These are phyloP conservation scores for Epizoanthus scotinus DNA, from an alignment of 92 coral and sea anemone genomes.

Conservation along the genomic window DNA sequence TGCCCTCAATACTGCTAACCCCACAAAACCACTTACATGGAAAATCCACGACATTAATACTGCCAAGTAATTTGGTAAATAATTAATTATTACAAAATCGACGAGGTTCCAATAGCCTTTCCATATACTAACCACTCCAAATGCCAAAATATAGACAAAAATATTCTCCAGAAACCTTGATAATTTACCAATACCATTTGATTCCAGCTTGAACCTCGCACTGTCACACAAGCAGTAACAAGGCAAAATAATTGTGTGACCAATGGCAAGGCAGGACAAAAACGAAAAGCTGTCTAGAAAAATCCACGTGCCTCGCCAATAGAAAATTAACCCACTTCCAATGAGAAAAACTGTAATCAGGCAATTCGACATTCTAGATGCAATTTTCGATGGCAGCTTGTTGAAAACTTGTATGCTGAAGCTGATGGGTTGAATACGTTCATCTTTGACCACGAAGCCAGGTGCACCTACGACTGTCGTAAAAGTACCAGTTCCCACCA, in stretches of 20 bases:
- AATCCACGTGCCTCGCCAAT: slow-evolving; percentile 84
- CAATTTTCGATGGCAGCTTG: not conserved
- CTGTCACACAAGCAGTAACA: slow-evolving; percentile 36
- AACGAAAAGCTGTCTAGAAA: slow-evolving; percentile 12
- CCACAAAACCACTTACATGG: slow-evolving; percentile 40
- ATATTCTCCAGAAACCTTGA: slow-evolving; percentile 37
- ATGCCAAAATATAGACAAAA: slow-evolving; percentile 60
- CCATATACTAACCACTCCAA: slow-evolving; percentile 57
- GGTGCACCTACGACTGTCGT: slow-evolving; percentile 22
- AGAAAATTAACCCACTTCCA: slow-evolving; percentile 52
- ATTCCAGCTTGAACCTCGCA: slow-evolving; percentile 17
- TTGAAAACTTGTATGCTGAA: not conserved
- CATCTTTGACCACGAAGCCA: slow-evolving; percentile 30
- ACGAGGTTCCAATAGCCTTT: slow-evolving; percentile 60
- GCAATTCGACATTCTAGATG: slow-evolving; percentile 28
- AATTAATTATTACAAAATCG: slow-evolving; percentile 31
- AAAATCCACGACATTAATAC: slow-evolving; percentile 17
- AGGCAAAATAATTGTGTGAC: not conserved
- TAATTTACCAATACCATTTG: not conserved
- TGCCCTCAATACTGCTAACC: slow-evolving; percentile 37
- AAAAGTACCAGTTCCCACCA: slow-evolving; percentile 24
- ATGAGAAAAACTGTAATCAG: slow-evolving; percentile 59
- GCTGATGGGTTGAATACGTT: not conserved
- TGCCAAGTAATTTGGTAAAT: not conserved
- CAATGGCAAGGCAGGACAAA: slow-evolving; percentile 8